Base-by-base conservation (phyloP, 2,113 vertebrate species). In the Colossoma macropomum region DNA sequence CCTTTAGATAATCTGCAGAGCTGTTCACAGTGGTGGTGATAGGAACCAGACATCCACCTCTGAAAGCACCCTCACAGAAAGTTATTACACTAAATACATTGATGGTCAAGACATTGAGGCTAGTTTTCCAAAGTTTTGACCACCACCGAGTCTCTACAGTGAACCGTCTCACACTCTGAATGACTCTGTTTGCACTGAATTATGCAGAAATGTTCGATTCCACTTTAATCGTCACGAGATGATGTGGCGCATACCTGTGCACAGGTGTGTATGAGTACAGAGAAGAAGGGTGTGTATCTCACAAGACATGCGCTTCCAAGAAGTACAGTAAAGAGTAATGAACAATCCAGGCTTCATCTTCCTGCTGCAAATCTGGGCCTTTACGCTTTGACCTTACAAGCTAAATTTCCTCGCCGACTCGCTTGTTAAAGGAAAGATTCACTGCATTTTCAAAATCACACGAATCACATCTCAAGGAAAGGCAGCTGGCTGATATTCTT, bases 341-440 rank as follows among this genome's bases (percentile, higher is more conserved):
- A 66, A 21, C 16, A 10, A 32, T 16, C 28, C 63, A 66, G 65
- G 23, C 65, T 68, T 68, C 30, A 17, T 68, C 65, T 21, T 10
- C 34, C 1, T 66, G 63, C 15, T 16, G 12, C 63, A 32, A 32
- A 66, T 66, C 28, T n/a, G 41, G 41, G 9, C 41, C 41, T 45
- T 11, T 70, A n/a, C 9, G 66, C 30, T 19, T 69, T 45, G 68
- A 25, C 21, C 38, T 4, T 28, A 5, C 16, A 34, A 30, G 25
- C 41, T 34, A 19, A 28, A 48, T 16, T 16, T 12, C 28, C 45
- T 38, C 34, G 7, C 3, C 7, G 7, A 38, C 3, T 3, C 7
- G 41, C 41, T 6, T n/a, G 66, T 56, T 80, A 41, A 70, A 41
- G 66, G 16, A 50, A 50, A 10, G 50, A 50, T 80, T 71, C 30